phyloP scores from a whole-genome alignment of 2,888 invertebrate genomes.

The Chorisops tibialis region DNA sequence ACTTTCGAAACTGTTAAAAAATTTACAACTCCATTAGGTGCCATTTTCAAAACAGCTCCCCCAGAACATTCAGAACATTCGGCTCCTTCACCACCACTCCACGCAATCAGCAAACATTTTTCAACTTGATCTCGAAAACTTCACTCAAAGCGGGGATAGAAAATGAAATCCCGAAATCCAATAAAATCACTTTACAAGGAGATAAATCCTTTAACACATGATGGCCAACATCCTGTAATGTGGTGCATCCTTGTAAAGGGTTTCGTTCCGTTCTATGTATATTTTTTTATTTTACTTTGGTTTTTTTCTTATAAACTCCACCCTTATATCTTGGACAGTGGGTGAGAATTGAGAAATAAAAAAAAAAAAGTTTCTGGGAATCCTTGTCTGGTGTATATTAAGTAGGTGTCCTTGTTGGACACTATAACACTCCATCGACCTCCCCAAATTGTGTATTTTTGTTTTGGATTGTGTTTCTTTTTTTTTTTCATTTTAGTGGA shows the following conservation, averaged over 20 bases:
- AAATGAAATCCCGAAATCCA: conserved; percentile 34
- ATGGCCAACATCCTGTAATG: conserved; percentile 21
- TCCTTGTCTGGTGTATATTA: conserved; percentile 15
- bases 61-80: not conserved
- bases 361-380: not conserved
- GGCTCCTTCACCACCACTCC: not conserved
- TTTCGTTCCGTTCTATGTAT: not conserved
- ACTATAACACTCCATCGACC: not conserved
- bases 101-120: conserved; percentile 1
- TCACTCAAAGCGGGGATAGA: conserved; percentile 10
- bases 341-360: not conserved
- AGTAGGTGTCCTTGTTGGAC: conserved; percentile 17
- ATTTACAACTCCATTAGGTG: conserved; percentile 34
- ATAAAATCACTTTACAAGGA: conserved; percentile 37
- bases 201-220: conserved; percentile 35
- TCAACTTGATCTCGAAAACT: conserved; percentile 10
- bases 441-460: not conserved
- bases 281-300: not conserved
- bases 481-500: not conserved
- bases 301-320: conserved; percentile 6
- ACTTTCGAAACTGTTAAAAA: conserved; percentile 29
- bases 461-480: not conserved
- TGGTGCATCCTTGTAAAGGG: conserved; percentile 6
- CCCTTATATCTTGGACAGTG: not conserved
- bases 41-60: conserved; percentile 27